These are phyloP conservation scores for Amphimedon queenslandica DNA, from an alignment of 37 sponge, comb jelly and placozoan genomes.

Conservation along the genomic window DNA sequence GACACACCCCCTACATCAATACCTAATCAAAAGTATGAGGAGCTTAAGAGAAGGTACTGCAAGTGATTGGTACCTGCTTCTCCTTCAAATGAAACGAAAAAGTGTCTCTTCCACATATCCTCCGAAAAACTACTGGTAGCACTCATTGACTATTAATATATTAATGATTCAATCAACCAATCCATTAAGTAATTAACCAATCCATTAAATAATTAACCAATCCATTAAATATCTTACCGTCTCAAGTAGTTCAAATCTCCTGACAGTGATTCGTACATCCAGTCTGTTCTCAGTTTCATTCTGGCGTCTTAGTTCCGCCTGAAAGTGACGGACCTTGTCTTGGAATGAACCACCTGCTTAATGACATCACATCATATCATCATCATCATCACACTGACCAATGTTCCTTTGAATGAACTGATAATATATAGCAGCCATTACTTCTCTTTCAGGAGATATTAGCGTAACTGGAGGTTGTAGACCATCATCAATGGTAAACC, in stretches of 20 bases:
- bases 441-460: slow-evolving; percentile 11
- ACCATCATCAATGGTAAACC: slow-evolving; percentile 40
- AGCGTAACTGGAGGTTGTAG: slow-evolving; percentile 21
- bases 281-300: background rate
- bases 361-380: background rate
- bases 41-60: background rate
- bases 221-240: slow-evolving; percentile 30
- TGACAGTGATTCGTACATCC: slow-evolving; percentile 6
- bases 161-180: no score
- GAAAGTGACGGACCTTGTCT: slow-evolving; percentile 34
- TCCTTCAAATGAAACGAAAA: slow-evolving; percentile 22
- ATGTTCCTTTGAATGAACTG: slow-evolving; percentile 34
- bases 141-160: slow-evolving; percentile 29
- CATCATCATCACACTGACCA: slow-evolving; percentile 19
- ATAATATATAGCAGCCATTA: slow-evolving; percentile 37
- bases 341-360: slow-evolving; percentile 13
- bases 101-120: slow-evolving; percentile 34
- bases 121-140: slow-evolving; percentile 16
- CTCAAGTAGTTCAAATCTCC: slow-evolving; percentile 23
- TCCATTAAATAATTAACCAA: no score
- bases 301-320: slow-evolving; percentile 6
- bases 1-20: slow-evolving; percentile 60
- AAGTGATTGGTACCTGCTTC: slow-evolving; percentile 34
- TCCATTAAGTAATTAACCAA: no score
- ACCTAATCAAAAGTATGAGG: slow-evolving; percentile 8